Base-by-base conservation (phyloP, 1,140 invertebrate species). In the Planococcus citri region DNA sequence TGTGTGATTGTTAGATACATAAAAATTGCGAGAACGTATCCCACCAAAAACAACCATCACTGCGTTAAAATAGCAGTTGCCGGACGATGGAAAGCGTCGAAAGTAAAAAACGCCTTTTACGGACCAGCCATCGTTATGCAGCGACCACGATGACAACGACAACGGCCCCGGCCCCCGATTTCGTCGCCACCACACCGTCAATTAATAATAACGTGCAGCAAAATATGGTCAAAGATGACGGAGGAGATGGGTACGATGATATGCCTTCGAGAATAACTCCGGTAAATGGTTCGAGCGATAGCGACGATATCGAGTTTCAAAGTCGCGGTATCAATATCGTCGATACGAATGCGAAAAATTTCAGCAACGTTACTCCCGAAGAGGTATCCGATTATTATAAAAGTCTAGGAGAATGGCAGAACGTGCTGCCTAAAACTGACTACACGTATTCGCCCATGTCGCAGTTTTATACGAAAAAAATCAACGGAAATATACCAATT, bases 391-490 rank as follows among this genome's bases (percentile, higher is more conserved):
- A 71, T 22, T 71, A 64, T 27, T 71, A 71, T 10, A 67, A 57
- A 14, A 69, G 21, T 22, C 25, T 71, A 20, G 71, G 69, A 29
- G 71, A 68, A 61, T 71, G 71, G 71, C 71, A 71, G 60, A 58
- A 71, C 71, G 33, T 72, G 24, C 72, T 76, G 51, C 74, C 74
- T 12, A 76, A 76, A 60, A 76, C 75, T 10, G 75, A 76, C 68
- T 74, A 74, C 68, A 72, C 70, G 1, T 76, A 76, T 69, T 71
- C 69, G n/a, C 73, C 73, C 0, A 38, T 33, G 14, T 75, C 74
- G 0, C 70, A 72, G 27, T 73, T 69, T 22, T 76, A 75, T 51
- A 70, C 72, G 6, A 72, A 73, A 60, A 74, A 75, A 70, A 69
- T 76, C 2, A 72, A 73, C 57, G 74, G 74, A 24, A 74, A 74